Evolutionary conservation across 2,888 invertebrate genomes (phyloP).

Genomic region (Hypolimnas misippus): DNA sequence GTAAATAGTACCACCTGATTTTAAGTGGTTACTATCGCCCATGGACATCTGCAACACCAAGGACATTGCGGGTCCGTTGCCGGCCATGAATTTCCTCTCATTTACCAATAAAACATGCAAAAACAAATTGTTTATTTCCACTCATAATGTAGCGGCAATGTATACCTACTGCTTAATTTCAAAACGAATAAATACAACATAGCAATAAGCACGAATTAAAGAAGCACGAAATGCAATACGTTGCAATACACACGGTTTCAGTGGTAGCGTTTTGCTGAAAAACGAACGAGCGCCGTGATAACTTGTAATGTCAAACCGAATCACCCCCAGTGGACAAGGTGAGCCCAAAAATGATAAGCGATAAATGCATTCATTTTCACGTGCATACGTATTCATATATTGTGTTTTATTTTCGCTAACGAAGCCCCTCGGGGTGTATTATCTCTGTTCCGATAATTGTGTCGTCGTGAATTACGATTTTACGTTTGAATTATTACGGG

Average conservation of each 20-base stretch:
- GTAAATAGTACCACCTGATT: too few relatives aligned
- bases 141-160: too few relatives aligned
- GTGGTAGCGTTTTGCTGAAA: conserved; percentile 4
- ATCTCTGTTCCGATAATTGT: conserved; percentile 59
- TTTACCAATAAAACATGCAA: too few relatives aligned
- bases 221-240: background rate
- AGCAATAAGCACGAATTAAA: background rate
- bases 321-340: conserved; percentile 62
- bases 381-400: conserved; percentile 50
- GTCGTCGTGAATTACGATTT: conserved; percentile 36
- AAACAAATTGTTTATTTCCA: too few relatives aligned
- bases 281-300: conserved; percentile 47
- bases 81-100: too few relatives aligned
- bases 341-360: conserved; percentile 75
- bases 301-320: conserved; percentile 65
- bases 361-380: conserved; percentile 56
- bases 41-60: too few relatives aligned
- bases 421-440: conserved; percentile 59
- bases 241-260: background rate
- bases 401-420: conserved; percentile 47
- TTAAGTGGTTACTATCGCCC: too few relatives aligned
- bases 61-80: too few relatives aligned
- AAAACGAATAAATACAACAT: too few relatives aligned
- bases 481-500: conserved; percentile 39
- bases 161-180: too few relatives aligned